Evolutionary conservation across 2,797 vertebrate genomes (phyloP), one percentile per base, ranked within the genome.

Genomic region (Acridotheres tristis): DNA sequence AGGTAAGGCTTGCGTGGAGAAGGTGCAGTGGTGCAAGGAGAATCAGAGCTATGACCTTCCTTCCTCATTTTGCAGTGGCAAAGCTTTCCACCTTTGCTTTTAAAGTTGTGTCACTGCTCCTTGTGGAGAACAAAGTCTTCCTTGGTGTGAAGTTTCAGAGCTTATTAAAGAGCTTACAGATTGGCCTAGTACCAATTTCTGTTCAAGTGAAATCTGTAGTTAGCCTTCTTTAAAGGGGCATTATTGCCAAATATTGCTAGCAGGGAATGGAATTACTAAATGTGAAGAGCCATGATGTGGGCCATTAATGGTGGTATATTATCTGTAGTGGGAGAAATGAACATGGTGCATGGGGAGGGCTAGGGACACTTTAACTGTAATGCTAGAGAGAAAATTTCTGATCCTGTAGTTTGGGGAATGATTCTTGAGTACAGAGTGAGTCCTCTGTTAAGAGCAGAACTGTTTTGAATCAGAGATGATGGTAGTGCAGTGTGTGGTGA

Each of bases 141-240:
- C 25, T 23, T 90, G 76, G 36, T 0, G 11, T 76, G 48, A 89
- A 58, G 40, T 92, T 90, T 76, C 66, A 88, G 95, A 83, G 59
- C 75, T 91, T 87, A 68, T 75, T 85, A 54, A 89, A 68, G 38
- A 89, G 21, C 40, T 79, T 72, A 32, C 14, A 66, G 47, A 32
- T 71, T 17, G 13, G 63, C 62, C n/a, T 18, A 36, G 34, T 63
- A 77, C 48, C 67, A 83, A 45, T 55, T 90, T 89, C 40, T 90
- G 45, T 50, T 92, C 58, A 76, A 78, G 30, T 53, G 34, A 88
- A 95, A 65, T 86, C 43, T 88, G 36, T 85, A 94, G 85, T 93
- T 95, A 89, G 38, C 25, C 54, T n/a, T 77, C 57, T 94, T 92
- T 90, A 69, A 84, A 89, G 22, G 8, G 36, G n/a, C 81, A 42